A percentile compares a stretch with the other conserved stretches of the same genome.
These are phyloP conservation scores for Drosophila fungiperda DNA, from an alignment of 2,888 invertebrate species.

Conservation along the genomic window DNA sequence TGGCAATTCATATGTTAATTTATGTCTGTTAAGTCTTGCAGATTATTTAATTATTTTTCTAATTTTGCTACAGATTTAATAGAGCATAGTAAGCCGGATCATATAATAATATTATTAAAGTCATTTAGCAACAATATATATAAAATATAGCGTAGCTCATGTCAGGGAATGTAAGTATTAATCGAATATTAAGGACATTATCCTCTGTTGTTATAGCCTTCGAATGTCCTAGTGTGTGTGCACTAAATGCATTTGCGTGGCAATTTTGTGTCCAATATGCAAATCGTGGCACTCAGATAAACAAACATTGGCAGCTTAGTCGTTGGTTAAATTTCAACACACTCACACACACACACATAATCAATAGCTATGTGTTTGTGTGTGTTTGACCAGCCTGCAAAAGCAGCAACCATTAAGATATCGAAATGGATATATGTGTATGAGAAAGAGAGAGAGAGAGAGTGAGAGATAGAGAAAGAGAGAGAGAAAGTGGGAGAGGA, in stretches of 20 bases:
- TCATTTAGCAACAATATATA: background rate
- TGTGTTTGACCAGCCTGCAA: conserved; percentile 8
- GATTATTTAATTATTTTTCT: background rate
- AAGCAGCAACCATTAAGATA: conserved; percentile 39
- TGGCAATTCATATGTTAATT: fast-evolving
- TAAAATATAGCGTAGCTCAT: no score
- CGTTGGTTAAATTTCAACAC: conserved; percentile 16
- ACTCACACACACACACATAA: conserved; percentile 23
- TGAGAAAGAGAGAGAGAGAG: background rate
- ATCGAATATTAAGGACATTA: background rate
- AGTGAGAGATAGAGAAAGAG: background rate
- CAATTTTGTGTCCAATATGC: conserved; percentile 60
- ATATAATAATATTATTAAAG: background rate
- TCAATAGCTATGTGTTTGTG: conserved; percentile 27
- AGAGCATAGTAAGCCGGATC: background rate
- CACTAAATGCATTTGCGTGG: conserved; percentile 45
- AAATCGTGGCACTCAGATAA: conserved; percentile 60
- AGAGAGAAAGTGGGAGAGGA: background rate
- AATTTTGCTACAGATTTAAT: background rate
- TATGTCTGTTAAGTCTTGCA: background rate
- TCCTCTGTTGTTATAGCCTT: background rate
- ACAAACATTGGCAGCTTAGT: conserved; percentile 50
- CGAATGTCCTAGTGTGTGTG: background rate
- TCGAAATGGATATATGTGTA: background rate
- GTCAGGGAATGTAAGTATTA: background rate